Evolutionary conservation across 2,888 invertebrate species (phyloP).

Genomic region (Cantharis rustica): DNA sequence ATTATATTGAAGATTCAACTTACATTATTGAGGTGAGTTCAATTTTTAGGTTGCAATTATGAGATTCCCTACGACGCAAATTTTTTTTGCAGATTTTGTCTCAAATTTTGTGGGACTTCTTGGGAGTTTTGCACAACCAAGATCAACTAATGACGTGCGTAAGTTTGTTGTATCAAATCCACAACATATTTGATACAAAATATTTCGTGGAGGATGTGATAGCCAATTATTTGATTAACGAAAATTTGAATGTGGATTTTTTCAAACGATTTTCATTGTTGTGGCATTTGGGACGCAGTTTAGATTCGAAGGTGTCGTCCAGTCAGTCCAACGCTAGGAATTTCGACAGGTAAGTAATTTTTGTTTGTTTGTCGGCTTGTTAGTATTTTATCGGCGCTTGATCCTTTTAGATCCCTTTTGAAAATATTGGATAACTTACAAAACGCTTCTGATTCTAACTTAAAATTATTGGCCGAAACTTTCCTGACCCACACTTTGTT

Average conservation of each 20-base stretch:
- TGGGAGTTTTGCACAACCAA: constrained; percentile 62
- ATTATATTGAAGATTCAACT: constrained; percentile 69
- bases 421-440: constrained; percentile 74
- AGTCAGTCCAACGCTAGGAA: constrained; percentile 57
- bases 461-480: constrained; percentile 69
- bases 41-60: not conserved
- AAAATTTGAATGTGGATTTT: constrained; percentile 60
- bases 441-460: constrained; percentile 60
- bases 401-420: constrained; percentile 65
- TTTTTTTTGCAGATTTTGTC: constrained; percentile 62
- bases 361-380: not conserved
- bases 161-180: constrained; percentile 76
- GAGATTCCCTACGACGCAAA: not conserved
- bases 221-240: constrained; percentile 57
- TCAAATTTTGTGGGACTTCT: constrained; percentile 72
- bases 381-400: constrained; percentile 7
- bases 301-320: constrained; percentile 59
- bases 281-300: constrained; percentile 79
- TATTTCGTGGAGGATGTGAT: constrained; percentile 73
- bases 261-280: constrained; percentile 69
- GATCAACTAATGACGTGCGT: constrained; percentile 66
- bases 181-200: constrained; percentile 67
- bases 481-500: constrained; percentile 78
- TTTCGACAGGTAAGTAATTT: constrained; percentile 63
- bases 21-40: constrained; percentile 66